These are phyloP conservation scores for Tridacna crocea DNA, from an alignment of 2,888 invertebrate species.

Conservation along the genomic window DNA sequence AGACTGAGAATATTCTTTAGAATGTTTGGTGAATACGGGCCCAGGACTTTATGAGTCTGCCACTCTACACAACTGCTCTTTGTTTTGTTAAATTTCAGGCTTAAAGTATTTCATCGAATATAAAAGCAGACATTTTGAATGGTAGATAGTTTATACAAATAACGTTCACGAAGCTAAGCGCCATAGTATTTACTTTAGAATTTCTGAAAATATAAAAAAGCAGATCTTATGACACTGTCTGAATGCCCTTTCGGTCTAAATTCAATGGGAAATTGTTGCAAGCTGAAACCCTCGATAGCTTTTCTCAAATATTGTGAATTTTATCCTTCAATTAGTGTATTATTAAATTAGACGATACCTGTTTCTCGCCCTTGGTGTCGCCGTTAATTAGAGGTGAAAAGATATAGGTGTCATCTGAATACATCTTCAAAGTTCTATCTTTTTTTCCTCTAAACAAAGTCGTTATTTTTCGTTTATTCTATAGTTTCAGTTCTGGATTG, in stretches of 20 bases:
- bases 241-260: slow-evolving; percentile 21
- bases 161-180: no score
- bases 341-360: slow-evolving; percentile 28
- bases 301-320: slow-evolving; percentile 24
- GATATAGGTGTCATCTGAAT: background rate
- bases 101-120: no score
- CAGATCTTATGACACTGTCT: slow-evolving; percentile 20
- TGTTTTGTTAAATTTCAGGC: no score
- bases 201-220: background rate
- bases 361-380: slow-evolving; percentile 18
- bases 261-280: slow-evolving; percentile 28
- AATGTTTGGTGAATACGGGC: no score
- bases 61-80: no score
- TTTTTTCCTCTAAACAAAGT: background rate
- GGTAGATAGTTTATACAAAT: no score
- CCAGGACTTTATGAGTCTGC: no score
- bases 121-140: no score
- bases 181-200: background rate
- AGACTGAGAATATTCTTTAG: no score
- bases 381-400: slow-evolving; percentile 12
- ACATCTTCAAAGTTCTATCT: slow-evolving; percentile 14
- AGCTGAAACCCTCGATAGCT: slow-evolving; percentile 14
- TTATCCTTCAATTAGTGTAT: slow-evolving; percentile 24
- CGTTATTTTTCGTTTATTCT: background rate
- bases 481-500: background rate